These are phyloP conservation scores for Tetragnatha versicolor DNA, from an alignment of 1,140 invertebrate species.

Conservation along the genomic window DNA sequence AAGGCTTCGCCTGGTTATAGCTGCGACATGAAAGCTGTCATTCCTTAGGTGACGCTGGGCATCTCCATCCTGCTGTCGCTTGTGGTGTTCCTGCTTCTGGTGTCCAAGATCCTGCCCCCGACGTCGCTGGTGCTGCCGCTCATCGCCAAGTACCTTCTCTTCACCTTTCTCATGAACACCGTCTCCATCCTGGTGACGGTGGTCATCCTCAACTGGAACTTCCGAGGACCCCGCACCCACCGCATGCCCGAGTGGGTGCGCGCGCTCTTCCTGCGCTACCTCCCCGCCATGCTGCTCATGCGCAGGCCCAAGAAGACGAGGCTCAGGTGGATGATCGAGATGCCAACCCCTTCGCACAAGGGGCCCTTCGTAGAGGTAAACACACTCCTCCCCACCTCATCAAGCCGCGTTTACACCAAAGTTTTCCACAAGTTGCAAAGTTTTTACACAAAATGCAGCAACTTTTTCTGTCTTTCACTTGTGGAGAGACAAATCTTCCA, in stretches of 20 bases:
- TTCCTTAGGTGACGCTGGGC: constrained; percentile 94
- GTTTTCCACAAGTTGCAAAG: not conserved
- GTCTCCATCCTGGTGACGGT: constrained; percentile 98
- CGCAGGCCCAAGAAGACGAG: constrained; percentile 89
- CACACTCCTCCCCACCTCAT: not conserved
- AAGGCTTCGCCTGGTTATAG: too few species aligned
- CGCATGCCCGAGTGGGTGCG: constrained; percentile 95
- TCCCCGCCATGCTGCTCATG: constrained; percentile 85
- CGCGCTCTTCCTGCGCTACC: constrained; percentile 90
- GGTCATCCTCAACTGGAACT: constrained; percentile 99
- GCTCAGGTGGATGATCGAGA: constrained; percentile 96
- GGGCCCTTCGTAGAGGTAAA: too few species aligned
- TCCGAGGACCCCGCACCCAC: constrained; percentile 87
- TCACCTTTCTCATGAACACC: constrained; percentile 99
- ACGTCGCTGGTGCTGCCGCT: constrained; percentile 94
- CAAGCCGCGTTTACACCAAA: too few species aligned
- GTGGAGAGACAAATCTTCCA: too few species aligned
- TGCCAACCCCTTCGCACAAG: constrained; percentile 75
- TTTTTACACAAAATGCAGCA: too few species aligned
- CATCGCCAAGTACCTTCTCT: constrained; percentile 97
- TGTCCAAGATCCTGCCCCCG: constrained; percentile 98
- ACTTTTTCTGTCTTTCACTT: too few species aligned
- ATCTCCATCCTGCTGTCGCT: constrained; percentile 99
- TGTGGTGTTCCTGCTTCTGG: constrained; percentile 97
- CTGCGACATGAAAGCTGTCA: too few species aligned